Evolutionary conservation across 2,888 invertebrate genomes (phyloP).

Genomic region (Andrena haemorrhoa): DNA sequence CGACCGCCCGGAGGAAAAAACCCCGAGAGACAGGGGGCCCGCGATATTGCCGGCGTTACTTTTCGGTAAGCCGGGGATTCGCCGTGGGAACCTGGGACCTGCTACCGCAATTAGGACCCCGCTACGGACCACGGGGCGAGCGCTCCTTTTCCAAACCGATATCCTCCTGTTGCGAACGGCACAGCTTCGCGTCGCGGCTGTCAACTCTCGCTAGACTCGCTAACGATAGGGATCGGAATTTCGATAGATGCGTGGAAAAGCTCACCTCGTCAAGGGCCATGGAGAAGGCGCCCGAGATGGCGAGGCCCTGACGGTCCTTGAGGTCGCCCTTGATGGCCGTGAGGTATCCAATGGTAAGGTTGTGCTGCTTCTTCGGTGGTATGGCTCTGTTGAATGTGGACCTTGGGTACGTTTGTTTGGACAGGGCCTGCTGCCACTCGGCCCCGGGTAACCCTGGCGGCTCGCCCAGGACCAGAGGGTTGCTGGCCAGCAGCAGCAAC

Average conservation of each 20-base stretch:
- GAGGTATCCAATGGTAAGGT: constrained; percentile 93
- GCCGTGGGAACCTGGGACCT: constrained; percentile 49
- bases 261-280: constrained; percentile 94
- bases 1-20: constrained; percentile 61
- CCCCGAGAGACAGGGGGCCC: constrained; percentile 49
- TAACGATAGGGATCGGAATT: too few relatives aligned
- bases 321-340: constrained; percentile 92
- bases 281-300: constrained; percentile 95
- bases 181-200: too few relatives aligned
- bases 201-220: too few relatives aligned
- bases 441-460: constrained; percentile 73
- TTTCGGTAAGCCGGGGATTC: constrained; percentile 55
- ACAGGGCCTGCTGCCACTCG: constrained; percentile 55
- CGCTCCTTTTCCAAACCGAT: constrained; percentile 18
- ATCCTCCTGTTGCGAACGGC: constrained; percentile 5
- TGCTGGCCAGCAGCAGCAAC: constrained; percentile 87
- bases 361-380: constrained; percentile 73
- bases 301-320: constrained; percentile 93
- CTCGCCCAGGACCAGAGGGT: constrained; percentile 72
- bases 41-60: constrained; percentile 60
- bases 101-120: constrained; percentile 51
- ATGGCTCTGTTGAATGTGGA: constrained; percentile 36
- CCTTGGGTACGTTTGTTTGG: constrained; percentile 53
- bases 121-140: background rate
- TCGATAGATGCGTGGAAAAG: background rate